Evolutionary conservation across 1,140 invertebrate genomes (phyloP).

Genomic region (Aphelinus atriplicis): DNA sequence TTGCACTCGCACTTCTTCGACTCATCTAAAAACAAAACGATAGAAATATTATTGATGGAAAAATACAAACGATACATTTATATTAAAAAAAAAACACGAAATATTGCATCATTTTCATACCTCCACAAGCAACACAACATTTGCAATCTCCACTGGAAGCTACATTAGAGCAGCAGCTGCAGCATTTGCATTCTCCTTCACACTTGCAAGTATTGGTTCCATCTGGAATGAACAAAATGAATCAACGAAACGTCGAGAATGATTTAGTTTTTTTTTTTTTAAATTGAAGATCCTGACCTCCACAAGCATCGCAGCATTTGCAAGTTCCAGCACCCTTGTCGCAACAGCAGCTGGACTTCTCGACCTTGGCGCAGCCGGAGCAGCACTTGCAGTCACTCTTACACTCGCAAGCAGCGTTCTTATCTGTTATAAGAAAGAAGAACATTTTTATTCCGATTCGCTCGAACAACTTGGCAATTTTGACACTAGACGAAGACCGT

Average conservation of each 20-base stretch:
- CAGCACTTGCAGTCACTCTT: slow-evolving; percentile 2
- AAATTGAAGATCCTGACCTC: slow-evolving; percentile 1
- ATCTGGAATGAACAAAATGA: background rate
- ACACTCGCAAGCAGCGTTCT: background rate
- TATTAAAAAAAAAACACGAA: too few relatives aligned
- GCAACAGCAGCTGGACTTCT: slow-evolving; percentile 4
- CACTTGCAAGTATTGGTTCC: background rate
- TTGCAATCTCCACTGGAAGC: background rate
- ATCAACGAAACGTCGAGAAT: background rate
- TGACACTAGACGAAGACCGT: too few relatives aligned
- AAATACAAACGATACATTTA: too few relatives aligned
- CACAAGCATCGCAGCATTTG: slow-evolving; percentile 25
- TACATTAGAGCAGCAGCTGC: background rate
- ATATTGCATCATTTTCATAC: background rate
- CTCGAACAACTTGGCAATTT: too few relatives aligned
- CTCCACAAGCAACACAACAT: slow-evolving; percentile 14
- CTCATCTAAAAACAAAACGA: too few relatives aligned
- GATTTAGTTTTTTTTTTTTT: background rate
- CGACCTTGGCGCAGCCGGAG: background rate
- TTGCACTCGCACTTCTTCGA: background rate
- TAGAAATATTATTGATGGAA: too few relatives aligned
- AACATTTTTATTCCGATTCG: too few relatives aligned
- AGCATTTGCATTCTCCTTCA: slow-evolving; percentile 21
- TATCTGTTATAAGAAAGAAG: too few relatives aligned
- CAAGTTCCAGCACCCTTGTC: background rate